phyloP scores from a whole-genome alignment of 30 jellyfish, hydroid and myxozoan species.

The Clytia hemisphaerica region DNA sequence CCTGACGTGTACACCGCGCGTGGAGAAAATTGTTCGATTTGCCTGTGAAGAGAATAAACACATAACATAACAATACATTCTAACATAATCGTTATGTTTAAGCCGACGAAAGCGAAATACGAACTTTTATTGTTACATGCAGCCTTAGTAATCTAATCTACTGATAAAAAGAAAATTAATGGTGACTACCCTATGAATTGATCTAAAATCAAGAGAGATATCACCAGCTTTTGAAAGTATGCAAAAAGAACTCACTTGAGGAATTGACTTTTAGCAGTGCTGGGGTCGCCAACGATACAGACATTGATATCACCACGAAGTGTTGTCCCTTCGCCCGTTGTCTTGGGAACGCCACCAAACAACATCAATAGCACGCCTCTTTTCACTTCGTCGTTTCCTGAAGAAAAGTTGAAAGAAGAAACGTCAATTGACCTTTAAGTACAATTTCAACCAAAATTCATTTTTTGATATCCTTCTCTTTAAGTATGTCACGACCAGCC shows the following conservation, averaged over 20 bases:
- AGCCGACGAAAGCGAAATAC: background rate
- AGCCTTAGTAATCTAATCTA: background rate
- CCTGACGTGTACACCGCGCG: conserved; percentile 99
- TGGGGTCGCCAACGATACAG: conserved; percentile 99
- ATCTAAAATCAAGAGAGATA: background rate
- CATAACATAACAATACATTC: too few species aligned
- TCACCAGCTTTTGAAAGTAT: too few species aligned
- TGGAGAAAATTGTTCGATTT: conserved; percentile 96
- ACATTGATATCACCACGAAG: conserved; percentile 98
- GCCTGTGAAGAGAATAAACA: conserved; percentile 55
- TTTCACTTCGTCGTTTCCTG: conserved; percentile 98
- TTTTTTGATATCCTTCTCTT: too few species aligned
- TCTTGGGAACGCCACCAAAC: conserved; percentile 99
- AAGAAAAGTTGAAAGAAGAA: background rate
- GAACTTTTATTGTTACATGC: background rate
- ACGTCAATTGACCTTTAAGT: too few species aligned
- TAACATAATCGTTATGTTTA: too few species aligned
- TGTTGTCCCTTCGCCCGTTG: conserved; percentile 83
- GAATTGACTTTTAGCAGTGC: conserved; percentile 98
- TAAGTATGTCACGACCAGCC: too few species aligned
- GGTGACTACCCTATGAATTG: background rate
- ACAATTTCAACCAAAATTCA: too few species aligned
- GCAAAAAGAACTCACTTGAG: conserved; percentile 72
- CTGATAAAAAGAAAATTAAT: background rate
- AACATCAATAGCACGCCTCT: conserved; percentile 99